Evolutionary conservation across 2,797 vertebrate genomes (phyloP).

Genomic region (Ambastaia sidthimunki): DNA sequence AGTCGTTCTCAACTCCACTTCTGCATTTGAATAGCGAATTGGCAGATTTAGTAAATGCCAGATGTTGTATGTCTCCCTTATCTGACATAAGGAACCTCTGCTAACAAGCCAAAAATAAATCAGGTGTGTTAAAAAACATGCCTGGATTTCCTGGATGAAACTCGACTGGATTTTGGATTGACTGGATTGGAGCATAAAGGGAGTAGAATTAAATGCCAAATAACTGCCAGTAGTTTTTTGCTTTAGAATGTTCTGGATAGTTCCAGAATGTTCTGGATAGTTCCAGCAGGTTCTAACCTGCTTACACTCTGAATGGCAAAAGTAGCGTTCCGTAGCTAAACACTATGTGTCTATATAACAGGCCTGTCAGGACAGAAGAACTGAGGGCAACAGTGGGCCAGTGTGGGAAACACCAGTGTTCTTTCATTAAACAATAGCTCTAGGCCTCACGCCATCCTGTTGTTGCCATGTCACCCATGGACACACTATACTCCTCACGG

Average conservation of each 20-base stretch:
- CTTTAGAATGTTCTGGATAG: too few relatives aligned
- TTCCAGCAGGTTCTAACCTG: neutral
- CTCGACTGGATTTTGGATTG: too few relatives aligned
- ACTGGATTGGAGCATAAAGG: too few relatives aligned
- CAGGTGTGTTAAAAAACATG: too few relatives aligned
- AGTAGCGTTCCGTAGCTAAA: neutral
- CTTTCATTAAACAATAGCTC: conserved; percentile 50
- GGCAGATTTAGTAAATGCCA: neutral
- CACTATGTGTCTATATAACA: neutral
- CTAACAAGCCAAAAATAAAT: too few relatives aligned
- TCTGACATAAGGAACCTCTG: neutral
- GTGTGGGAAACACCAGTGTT: conserved; percentile 44
- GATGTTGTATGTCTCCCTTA: neutral
- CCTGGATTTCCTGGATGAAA: too few relatives aligned
- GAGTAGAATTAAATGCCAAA: too few relatives aligned
- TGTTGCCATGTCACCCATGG: conserved; percentile 45
- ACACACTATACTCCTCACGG: conserved; percentile 36
- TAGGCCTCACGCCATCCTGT: conserved; percentile 23
- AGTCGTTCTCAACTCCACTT: too few relatives aligned
- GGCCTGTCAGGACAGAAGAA: conserved; percentile 17
- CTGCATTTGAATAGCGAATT: neutral
- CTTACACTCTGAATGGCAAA: neutral
- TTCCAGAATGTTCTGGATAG: neutral
- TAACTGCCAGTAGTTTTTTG: too few relatives aligned
- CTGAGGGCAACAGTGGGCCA: conserved; percentile 45